Evolutionary conservation across 2,888 invertebrate species (phyloP), one percentile per base, ranked within the genome.

Genomic region (Synanthedon formicaeformis): DNA sequence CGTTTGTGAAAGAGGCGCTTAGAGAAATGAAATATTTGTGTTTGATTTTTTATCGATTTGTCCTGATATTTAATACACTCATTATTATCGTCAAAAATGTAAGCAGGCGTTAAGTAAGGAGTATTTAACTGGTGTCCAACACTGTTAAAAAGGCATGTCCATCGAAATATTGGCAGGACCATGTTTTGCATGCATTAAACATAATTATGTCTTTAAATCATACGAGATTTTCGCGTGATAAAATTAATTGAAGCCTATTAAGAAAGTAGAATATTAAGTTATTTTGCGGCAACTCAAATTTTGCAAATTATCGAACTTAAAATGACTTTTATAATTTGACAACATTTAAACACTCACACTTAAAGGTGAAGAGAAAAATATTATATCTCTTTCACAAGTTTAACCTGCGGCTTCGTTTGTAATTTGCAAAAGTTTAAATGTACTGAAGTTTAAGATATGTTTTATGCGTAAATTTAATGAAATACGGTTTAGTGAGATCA

Each of bases 41-140:
- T 16, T 16, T 16, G 16, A 5, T 23, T 34, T 34, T 34, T 34
- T 8, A 34, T 10, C 8, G 34, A 34, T 34, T 34, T 34, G 2
- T 10, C 10, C 34, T 34, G 8, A 34, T 10, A 34, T 34, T 34
- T 2, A 34, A 34, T 6, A 34, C 27, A 34, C 27, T 34, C 10
- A 34, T 58, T 60, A 65, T 65, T 56, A 59, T 66, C 64, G 63
- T 65, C 66, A 64, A 66, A 61, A 63, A 69, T 69, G 62, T 62
- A 73, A 73, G 74, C 66, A 73, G 66, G 71, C 64, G 71, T 60
- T 57, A 75, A 73, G 71, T 69, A 34, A 67, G 60, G 57, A 53
- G 58, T 60, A 53, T 52, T 65, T 49, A 16, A 49, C 18, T 1
- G 14, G 18, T 16, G 49, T 50, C 50, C 52, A 52, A 54, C 41